Evolutionary conservation across 2,113 vertebrate genomes (phyloP).

Genomic region (human): GRCh38 chr1:223420501-223421000

Average conservation of each 20-base stretch:
- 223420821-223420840: constrained; percentile 22
- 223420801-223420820: not conserved
- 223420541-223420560: not conserved
- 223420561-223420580: constrained; percentile 6
- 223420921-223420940: not conserved
- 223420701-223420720: constrained; percentile 42
- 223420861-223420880: not conserved
- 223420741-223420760: not conserved
- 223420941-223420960: not conserved
- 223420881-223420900: not conserved
- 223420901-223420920: not conserved
- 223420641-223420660: not conserved
- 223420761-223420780: not conserved
- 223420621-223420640: not conserved
- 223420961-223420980: not conserved
- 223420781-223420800: not conserved
- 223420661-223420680: not conserved
- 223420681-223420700: not conserved
- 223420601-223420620: not conserved
- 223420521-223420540: not conserved
- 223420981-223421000: not conserved
- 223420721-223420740: not conserved
- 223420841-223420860: not conserved
- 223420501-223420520: not conserved
- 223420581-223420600: not conserved